These are phyloP conservation scores for Nibea albiflora DNA, from an alignment of 2,113 vertebrate species.

Conservation along the genomic window DNA sequence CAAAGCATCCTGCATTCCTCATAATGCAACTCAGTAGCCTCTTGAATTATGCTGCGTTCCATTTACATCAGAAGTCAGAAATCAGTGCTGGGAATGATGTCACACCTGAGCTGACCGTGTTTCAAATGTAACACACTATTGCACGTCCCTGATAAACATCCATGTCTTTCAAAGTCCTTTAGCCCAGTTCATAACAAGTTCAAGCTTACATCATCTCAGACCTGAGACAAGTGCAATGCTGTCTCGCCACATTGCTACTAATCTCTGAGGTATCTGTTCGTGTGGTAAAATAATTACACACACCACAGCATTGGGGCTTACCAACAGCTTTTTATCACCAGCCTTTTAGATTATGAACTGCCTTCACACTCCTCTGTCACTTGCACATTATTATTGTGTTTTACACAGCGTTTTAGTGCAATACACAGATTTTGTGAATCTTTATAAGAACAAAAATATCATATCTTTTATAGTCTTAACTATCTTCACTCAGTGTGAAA, in stretches of 20 bases:
- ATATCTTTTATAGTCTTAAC: background rate
- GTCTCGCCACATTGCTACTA: background rate
- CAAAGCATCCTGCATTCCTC: background rate
- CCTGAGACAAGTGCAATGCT: background rate
- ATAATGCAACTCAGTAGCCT: background rate
- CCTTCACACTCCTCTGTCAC: background rate
- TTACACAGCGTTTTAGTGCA: background rate
- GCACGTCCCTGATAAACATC: background rate
- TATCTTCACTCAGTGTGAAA: background rate
- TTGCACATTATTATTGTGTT: background rate
- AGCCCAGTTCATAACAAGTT: background rate
- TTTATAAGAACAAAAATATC: background rate
- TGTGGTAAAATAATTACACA: background rate
- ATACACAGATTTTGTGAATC: background rate
- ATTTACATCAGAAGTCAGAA: too few relatives aligned
- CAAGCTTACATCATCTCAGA: background rate
- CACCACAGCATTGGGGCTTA: background rate
- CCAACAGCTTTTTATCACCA: background rate
- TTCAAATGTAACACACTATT: too few relatives aligned
- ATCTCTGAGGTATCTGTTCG: background rate
- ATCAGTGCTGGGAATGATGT: too few relatives aligned
- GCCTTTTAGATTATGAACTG: background rate
- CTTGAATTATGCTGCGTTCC: too few relatives aligned
- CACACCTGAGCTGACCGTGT: too few relatives aligned
- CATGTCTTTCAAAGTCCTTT: background rate